A percentile compares a stretch with the other conserved stretches of the same genome.
Conservation (phyloP, 2,113 vertebrate species). For the Daboia siamensis region DNA sequence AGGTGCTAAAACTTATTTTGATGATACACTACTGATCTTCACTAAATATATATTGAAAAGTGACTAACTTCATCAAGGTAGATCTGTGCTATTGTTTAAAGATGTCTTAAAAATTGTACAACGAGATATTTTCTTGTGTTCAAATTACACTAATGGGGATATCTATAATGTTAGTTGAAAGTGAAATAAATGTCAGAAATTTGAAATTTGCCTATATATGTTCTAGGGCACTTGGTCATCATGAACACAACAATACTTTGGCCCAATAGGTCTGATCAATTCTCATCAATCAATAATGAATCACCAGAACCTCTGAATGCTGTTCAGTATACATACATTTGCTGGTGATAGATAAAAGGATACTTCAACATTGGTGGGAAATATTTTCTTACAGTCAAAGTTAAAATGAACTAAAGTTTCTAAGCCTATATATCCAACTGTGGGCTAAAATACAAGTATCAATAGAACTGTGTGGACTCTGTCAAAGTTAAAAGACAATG, state of each 20-base stretch:
- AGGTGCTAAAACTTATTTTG: not conserved
- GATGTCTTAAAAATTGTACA: not conserved
- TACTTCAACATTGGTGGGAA: not conserved
- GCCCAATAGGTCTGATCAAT: not conserved
- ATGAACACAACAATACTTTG: not conserved
- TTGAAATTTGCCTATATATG: not conserved
- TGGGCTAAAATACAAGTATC: not conserved
- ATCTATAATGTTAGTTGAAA: not conserved
- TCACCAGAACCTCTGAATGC: not conserved
- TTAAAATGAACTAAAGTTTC: not conserved
- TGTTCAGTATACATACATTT: not conserved
- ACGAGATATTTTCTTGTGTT: not conserved
- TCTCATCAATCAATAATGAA: not conserved
- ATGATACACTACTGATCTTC: not conserved
- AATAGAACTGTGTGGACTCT: not conserved
- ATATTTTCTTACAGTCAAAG: not conserved
- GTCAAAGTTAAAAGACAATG: not conserved
- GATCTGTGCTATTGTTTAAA: not conserved
- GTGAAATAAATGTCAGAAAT: not conserved
- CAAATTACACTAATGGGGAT: not conserved
- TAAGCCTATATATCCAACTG: not conserved
- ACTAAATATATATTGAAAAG: not conserved
- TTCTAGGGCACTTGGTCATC: not conserved
- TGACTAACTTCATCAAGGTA: not conserved
- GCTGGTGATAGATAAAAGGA: not conserved